phyloP scores from a whole-genome alignment of 2,888 invertebrate species.

The Eilema caniola region DNA sequence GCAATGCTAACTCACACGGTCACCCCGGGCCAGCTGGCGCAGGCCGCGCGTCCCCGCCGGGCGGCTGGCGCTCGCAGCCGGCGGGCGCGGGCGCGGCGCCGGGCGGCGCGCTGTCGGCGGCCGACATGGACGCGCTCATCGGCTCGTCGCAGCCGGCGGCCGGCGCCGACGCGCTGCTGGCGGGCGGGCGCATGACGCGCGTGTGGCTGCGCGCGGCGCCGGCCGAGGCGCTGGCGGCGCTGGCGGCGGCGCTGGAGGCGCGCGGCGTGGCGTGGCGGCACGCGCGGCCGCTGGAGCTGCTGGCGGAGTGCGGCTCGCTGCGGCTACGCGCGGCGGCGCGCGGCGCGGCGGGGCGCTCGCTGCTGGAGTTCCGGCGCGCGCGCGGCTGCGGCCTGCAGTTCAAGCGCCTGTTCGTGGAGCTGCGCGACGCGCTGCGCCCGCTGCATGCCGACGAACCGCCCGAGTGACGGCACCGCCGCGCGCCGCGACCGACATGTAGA shows the following conservation, averaged over 20 bases:
- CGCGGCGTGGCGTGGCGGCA: conserved; percentile 76
- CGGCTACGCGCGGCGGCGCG: conserved; percentile 70
- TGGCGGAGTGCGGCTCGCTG: conserved; percentile 68
- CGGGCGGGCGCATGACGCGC: conserved; percentile 92
- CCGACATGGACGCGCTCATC: conserved; percentile 85
- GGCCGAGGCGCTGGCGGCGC: conserved; percentile 89
- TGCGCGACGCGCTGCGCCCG: conserved; percentile 87
- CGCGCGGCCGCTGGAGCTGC: conserved; percentile 76
- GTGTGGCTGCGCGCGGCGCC: conserved; percentile 93
- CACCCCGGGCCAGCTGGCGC: conserved; percentile 8
- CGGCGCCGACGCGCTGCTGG: conserved; percentile 93
- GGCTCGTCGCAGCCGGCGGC: conserved; percentile 96
- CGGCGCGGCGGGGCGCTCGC: background rate
- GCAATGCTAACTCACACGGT: background rate
- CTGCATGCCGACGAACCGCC: conserved; percentile 3
- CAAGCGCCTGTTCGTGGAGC: conserved; percentile 93
- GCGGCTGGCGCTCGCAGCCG: conserved; percentile 20
- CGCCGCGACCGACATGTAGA: background rate
- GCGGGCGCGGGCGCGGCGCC: conserved; percentile 57
- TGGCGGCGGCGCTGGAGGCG: conserved; percentile 88
- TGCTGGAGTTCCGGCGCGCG: conserved; percentile 86
- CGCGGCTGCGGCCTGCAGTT: conserved; percentile 98
- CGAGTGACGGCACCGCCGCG: background rate
- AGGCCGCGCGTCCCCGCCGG: conserved; percentile 31
- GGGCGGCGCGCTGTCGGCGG: conserved; percentile 56